phyloP scores from a whole-genome alignment of 2,888 invertebrate genomes.

The Nomada ruficornis region DNA sequence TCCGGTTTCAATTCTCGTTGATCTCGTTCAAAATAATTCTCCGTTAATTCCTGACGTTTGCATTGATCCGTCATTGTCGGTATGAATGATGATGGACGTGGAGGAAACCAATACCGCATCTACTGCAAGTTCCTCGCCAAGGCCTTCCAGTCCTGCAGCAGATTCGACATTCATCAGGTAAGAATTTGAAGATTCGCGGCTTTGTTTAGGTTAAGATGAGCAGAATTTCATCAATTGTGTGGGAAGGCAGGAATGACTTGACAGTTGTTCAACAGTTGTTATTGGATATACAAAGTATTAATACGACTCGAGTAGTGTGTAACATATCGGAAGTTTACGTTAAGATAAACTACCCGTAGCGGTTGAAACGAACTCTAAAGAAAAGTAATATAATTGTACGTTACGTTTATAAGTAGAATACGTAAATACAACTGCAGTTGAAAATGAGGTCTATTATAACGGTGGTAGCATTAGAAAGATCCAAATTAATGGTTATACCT shows the following conservation, averaged over 20 bases:
- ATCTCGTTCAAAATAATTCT: conserved; percentile 45
- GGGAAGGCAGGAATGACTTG: background rate
- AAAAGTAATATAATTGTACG: background rate
- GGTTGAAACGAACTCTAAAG: background rate
- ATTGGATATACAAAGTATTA: conserved; percentile 7
- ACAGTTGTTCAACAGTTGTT: conserved; percentile 52
- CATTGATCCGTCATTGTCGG: conserved; percentile 68
- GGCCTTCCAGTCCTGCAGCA: conserved; percentile 82
- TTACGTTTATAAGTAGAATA: background rate
- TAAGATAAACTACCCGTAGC: no score
- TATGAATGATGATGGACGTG: conserved; percentile 83
- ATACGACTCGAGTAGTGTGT: background rate
- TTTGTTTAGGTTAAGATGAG: conserved; percentile 5
- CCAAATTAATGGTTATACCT: conserved; percentile 1
- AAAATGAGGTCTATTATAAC: conserved; percentile 4
- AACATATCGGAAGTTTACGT: no score
- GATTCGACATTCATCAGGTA: conserved; percentile 83
- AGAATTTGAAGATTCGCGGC: conserved; percentile 27
- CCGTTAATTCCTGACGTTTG: conserved; percentile 50
- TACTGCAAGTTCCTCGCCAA: conserved; percentile 82
- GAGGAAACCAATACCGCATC: conserved; percentile 83
- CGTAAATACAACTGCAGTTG: background rate
- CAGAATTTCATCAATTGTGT: conserved; percentile 1
- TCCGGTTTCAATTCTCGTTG: conserved; percentile 35
- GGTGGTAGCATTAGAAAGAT: conserved; percentile 21